Conservation (phyloP, 2,888 invertebrate species). For the Drosophila lutescens region DNA sequence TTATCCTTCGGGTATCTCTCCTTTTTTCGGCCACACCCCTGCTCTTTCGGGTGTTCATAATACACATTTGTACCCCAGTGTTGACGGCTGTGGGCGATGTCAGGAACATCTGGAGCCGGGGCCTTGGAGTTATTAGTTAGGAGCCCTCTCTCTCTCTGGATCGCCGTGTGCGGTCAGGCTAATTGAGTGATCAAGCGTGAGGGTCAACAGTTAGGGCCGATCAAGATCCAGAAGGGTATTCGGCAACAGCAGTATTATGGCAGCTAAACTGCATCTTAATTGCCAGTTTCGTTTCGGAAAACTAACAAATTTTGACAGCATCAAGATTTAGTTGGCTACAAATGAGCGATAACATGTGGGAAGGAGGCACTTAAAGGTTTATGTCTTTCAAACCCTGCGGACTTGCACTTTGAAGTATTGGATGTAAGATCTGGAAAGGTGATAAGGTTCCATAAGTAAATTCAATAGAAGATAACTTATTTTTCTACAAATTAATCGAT, state of each 20-base stretch:
- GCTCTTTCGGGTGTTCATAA: slow-evolving; percentile 17
- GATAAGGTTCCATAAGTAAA: neutral
- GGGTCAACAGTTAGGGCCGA: slow-evolving; percentile 61
- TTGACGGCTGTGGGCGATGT: slow-evolving; percentile 59
- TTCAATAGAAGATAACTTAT: no score
- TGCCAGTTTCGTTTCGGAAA: slow-evolving; percentile 41
- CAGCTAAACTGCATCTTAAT: slow-evolving; percentile 40
- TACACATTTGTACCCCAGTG: slow-evolving; percentile 62
- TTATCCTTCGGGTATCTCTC: slow-evolving; percentile 28
- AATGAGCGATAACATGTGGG: slow-evolving; percentile 9
- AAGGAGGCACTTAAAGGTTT: neutral
- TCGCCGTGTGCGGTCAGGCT: slow-evolving; percentile 66
- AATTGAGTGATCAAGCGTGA: slow-evolving; percentile 78
- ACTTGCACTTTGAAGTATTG: slow-evolving; percentile 3
- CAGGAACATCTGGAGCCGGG: slow-evolving; percentile 46
- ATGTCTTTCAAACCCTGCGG: neutral
- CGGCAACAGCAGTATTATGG: slow-evolving; percentile 39
- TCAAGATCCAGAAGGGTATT: slow-evolving; percentile 15
- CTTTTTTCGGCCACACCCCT: slow-evolving; percentile 62
- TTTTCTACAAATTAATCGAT: no score
- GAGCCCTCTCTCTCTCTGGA: slow-evolving; percentile 4
- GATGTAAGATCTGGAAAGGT: neutral
- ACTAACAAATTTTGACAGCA: slow-evolving; percentile 48
- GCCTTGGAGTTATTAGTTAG: slow-evolving; percentile 38
- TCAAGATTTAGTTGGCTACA: slow-evolving; percentile 38